phyloP scores from a whole-genome alignment of 2,797 vertebrate species.

The Arrhamphus sclerolepis region DNA sequence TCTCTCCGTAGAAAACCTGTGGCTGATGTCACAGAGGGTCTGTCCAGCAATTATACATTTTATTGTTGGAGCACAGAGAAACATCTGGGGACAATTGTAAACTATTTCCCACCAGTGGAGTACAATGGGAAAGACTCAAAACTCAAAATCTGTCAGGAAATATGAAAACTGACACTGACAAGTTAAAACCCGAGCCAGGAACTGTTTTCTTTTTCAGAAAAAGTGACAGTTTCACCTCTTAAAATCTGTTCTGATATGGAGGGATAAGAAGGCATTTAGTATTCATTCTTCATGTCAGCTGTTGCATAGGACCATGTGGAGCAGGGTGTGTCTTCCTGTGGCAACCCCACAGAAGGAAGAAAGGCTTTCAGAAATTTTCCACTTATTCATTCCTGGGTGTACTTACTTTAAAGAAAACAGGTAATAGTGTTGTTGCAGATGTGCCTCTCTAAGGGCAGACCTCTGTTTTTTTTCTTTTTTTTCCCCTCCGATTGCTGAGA shows the following conservation, averaged over 20 bases:
- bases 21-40: no score
- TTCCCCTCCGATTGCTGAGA: slow-evolving; percentile 15
- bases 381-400: neutral
- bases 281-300: neutral
- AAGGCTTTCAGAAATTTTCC: slow-evolving; percentile 29
- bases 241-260: neutral
- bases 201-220: neutral
- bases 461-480: slow-evolving; percentile 19
- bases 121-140: slow-evolving; percentile 38
- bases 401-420: neutral
- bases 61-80: slow-evolving; percentile 6
- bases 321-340: slow-evolving; percentile 16
- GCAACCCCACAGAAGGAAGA: neutral
- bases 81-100: slow-evolving; percentile 31
- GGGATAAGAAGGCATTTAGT: neutral
- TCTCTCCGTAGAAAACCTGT: neutral
- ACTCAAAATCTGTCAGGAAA: slow-evolving; percentile 50
- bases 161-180: slow-evolving; percentile 24
- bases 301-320: neutral
- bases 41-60: neutral
- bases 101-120: slow-evolving; percentile 45
- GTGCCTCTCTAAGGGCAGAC: neutral
- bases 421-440: slow-evolving; percentile 40
- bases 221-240: neutral
- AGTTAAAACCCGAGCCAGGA: neutral